Conservation (phyloP, 2,888 invertebrate species). For the Ametastegia equiseti region DNA sequence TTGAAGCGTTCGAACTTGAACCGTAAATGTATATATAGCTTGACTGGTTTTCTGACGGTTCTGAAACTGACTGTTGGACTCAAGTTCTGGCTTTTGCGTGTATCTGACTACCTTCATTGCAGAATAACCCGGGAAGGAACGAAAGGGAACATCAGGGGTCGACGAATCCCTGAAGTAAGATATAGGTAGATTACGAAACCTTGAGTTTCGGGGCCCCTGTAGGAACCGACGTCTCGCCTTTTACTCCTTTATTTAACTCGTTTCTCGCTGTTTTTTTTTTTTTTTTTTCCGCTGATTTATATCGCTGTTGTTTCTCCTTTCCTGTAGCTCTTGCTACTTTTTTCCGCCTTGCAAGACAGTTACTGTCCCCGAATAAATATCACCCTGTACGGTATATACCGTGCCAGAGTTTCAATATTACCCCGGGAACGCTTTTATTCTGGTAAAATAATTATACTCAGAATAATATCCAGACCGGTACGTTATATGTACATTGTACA, state of each 20-base stretch:
- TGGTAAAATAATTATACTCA: background rate
- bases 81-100: background rate
- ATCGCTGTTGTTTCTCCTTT: conserved; percentile 42
- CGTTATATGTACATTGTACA: too few relatives aligned
- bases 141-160: conserved; percentile 19
- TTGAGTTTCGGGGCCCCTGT: conserved; percentile 7
- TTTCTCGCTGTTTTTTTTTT: conserved; percentile 34
- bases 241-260: conserved; percentile 44
- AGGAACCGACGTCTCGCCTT: conserved; percentile 6
- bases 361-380: conserved; percentile 30
- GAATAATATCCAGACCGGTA: too few relatives aligned
- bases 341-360: conserved; percentile 41
- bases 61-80: background rate
- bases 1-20: background rate
- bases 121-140: background rate
- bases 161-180: conserved; percentile 37
- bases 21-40: background rate
- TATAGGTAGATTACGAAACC: conserved; percentile 37
- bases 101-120: background rate
- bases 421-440: background rate
- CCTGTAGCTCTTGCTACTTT: conserved; percentile 42
- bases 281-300: conserved; percentile 35
- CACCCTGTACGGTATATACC: background rate
- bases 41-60: background rate
- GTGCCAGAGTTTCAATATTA: background rate